Percentiles rank a stretch among this genome's conserved stretches.
phyloP scores from a whole-genome alignment of 2,113 vertebrate genomes.

The Xyrauchen texanus region DNA sequence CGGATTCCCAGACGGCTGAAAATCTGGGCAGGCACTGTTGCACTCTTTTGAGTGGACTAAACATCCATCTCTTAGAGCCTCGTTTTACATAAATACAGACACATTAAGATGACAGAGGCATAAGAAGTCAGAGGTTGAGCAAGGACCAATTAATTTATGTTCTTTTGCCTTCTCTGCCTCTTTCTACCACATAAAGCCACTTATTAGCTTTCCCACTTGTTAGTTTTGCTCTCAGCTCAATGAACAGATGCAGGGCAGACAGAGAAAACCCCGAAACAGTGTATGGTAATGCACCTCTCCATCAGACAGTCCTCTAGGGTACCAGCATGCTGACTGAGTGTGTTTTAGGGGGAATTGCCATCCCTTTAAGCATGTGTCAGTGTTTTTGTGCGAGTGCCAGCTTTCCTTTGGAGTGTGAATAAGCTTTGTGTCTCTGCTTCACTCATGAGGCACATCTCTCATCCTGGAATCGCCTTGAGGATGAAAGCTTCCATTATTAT shows the following conservation, averaged over 20 bases:
- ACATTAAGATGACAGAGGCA: no score
- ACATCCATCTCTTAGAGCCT: no score
- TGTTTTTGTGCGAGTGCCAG: not conserved
- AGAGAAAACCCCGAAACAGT: not conserved
- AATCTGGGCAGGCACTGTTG: no score
- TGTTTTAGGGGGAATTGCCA: not conserved
- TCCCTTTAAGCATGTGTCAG: not conserved
- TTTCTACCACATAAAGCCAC: no score
- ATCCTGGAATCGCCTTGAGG: conserved; percentile 11
- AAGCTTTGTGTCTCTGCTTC: not conserved
- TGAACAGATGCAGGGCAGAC: not conserved
- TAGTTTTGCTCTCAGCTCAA: not conserved
- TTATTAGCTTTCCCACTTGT: not conserved
- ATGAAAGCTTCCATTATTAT: not conserved
- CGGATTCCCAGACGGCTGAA: no score
- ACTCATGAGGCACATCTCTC: not conserved
- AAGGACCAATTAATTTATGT: not conserved
- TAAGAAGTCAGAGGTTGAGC: no score
- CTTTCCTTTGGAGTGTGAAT: not conserved
- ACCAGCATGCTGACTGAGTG: not conserved
- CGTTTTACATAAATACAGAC: no score
- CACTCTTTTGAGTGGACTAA: no score
- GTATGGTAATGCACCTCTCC: not conserved
- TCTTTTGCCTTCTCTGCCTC: no score
- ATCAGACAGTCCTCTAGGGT: not conserved